Base-by-base conservation (phyloP, 2,113 vertebrate genomes). In the Echinops telfairi region DNA sequence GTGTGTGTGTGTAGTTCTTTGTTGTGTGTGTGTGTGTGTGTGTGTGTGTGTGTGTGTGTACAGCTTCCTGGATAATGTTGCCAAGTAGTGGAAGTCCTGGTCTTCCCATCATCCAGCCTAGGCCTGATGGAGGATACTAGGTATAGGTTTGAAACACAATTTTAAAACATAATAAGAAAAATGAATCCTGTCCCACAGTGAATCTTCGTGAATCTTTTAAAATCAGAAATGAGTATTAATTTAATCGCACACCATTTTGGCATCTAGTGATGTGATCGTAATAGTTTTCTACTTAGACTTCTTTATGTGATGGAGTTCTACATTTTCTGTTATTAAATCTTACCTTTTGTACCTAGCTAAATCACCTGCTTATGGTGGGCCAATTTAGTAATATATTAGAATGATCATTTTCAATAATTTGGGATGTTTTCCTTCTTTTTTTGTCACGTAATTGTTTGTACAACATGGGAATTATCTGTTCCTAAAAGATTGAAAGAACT, bases 401-500 rank as follows among this genome's bases (percentile, higher is more conserved):
- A 53, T 17, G 88, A 91, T 89, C 62, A 79, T 90, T 90, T 90
- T 38, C 60, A 78, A 79, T n/a, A 85, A 85, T 73, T 91, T 57
- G n/a, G 80, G 29, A 90, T 84, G n/a, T 19, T 83, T 71, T 91
- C 81, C 27, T n/a, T 94, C 64, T 96, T 95, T 94, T 94, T 88
- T 82, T 91, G 75, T 91, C 82, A 76, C 83, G 92, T 93, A 95
- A 95, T 93, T 95, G 92, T 93, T 95, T 95, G 53, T 80, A 68
- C 95, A 95, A 40, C 84, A 85, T 78, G 76, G 92, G 92, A 95
- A 96, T 96, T 93, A 90, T 90, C 57, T 38, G 89, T 95, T 96
- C 83, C 92, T 93, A 14, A 73, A 95, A 94, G 85, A 95, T 29
- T 94, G 97, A 93, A 96, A 96, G 92, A 80, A 90, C 81, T 95